Conservation (phyloP, 2,888 invertebrate species). For the Drosophila pseudotakahashii region DNA sequence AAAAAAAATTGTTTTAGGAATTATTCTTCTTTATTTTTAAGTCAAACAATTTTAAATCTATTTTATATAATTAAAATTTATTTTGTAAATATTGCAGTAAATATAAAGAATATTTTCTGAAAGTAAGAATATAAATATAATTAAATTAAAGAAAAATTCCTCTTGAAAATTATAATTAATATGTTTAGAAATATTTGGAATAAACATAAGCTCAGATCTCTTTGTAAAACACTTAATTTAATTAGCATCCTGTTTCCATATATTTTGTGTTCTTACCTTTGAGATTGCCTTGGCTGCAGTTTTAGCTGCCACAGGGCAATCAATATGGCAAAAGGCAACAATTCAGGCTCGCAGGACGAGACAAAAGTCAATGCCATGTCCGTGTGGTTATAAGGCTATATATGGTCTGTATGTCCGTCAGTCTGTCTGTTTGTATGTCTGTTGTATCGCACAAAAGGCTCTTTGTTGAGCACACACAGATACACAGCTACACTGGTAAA, state of each 20-base stretch:
- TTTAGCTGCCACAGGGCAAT: slow-evolving; percentile 39
- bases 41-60: too few species aligned
- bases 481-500: slow-evolving; percentile 16
- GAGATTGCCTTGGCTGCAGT: slow-evolving; percentile 13
- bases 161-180: neutral
- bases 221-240: slow-evolving; percentile 3
- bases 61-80: too few species aligned
- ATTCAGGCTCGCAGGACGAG: slow-evolving; percentile 33
- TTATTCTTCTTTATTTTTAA: too few species aligned
- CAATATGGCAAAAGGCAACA: slow-evolving; percentile 48
- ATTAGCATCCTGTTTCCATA: slow-evolving; percentile 7
- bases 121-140: too few species aligned
- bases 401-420: neutral
- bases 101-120: too few species aligned
- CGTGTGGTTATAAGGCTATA: slow-evolving; percentile 13
- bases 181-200: neutral
- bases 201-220: neutral
- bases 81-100: too few species aligned
- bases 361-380: slow-evolving; percentile 71
- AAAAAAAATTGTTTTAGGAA: too few species aligned
- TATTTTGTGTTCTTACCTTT: neutral
- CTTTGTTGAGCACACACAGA: slow-evolving; percentile 15
- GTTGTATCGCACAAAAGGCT: slow-evolving; percentile 53
- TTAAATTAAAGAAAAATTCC: too few species aligned
- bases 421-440: slow-evolving; percentile 21